Base-by-base conservation (phyloP, 2,113 vertebrate species). In the Erythrocercus mccallii region DNA sequence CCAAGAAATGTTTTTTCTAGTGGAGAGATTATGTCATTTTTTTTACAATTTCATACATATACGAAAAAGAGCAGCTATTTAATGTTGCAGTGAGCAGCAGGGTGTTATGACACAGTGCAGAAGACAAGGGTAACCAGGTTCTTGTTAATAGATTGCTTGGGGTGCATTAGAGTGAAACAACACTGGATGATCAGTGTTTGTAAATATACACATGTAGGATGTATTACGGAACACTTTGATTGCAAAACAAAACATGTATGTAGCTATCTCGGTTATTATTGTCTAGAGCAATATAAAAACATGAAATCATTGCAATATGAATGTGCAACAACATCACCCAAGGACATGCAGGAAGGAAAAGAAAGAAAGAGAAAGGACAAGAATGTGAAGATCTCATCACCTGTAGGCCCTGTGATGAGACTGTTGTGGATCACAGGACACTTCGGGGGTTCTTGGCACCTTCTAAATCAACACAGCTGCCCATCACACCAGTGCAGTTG, bases 391-490 rank as follows among this genome's bases (percentile, higher is more conserved):
- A 15, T 15, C 17, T 21, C 62, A 27, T 5, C 33, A 27, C 17
- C 6, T 35, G 6, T 3, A 66, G 51, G 37, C 61, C 21, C 37
- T 42, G 31, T 3, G 1, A 37, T 14, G 35, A 68, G 45, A 37
- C 27, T 23, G 31, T 12, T 31, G 45, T 37, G 37, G 44, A 35
- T 35, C 20, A 30, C 0, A 1, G 40, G 42, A 35, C 13, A 22
- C 7, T 51, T 35, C 0, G 1, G 1, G 25, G 23, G 5, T 3
- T 16, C 30, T 30, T 65, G 8, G 20, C 20, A 42, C 42, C 15
- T 38, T 65, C 23, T 30, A 10, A 42, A 38, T 48, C 16, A 30
- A 5, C 24, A 17, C 20, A 35, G 35, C 12, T 57, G 51, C 71
- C 8, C 21, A 14, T 24, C 30, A 56, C 19, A 40, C 19, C 42